These are phyloP conservation scores for Eupristina koningsbergeri DNA, from an alignment of 1,140 invertebrate genomes.

Conservation along the genomic window DNA sequence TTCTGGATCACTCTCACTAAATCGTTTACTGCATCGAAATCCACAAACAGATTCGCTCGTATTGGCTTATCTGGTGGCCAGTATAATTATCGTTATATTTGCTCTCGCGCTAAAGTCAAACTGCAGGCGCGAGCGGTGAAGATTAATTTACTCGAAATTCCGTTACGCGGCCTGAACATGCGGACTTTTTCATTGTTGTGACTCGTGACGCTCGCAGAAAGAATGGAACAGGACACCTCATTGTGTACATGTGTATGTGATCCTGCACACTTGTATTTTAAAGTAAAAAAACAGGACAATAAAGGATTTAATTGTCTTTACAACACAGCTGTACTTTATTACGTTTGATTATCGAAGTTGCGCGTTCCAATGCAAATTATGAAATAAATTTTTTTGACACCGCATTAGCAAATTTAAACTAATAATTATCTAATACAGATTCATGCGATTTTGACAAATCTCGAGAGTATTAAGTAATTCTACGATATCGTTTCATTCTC, in stretches of 20 bases:
- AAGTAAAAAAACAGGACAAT: not conserved
- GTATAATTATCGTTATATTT: slow-evolving; percentile 42
- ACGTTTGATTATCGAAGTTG: not conserved
- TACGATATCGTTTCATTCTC: not conserved
- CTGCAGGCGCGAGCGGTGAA: not conserved
- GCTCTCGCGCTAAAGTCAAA: slow-evolving; percentile 7
- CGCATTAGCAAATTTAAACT: not conserved
- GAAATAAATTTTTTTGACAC: not conserved
- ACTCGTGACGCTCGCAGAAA: slow-evolving; percentile 10
- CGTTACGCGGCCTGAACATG: slow-evolving; percentile 36
- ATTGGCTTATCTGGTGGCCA: not conserved
- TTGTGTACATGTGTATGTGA: not conserved
- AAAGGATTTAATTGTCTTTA: slow-evolving; percentile 39
- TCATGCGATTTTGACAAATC: not conserved
- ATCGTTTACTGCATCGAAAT: not conserved
- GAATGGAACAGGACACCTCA: not conserved
- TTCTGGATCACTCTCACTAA: not conserved
- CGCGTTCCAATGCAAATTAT: slow-evolving; percentile 11
- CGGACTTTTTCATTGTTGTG: slow-evolving; percentile 43
- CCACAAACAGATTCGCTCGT: not conserved
- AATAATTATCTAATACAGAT: not conserved
- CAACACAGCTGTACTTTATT: not conserved
- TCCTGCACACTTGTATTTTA: not conserved
- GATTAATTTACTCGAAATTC: slow-evolving; percentile 48
- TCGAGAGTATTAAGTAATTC: not conserved